phyloP scores from a whole-genome alignment of 2,888 invertebrate species.

The Rhabditoides inermis region DNA sequence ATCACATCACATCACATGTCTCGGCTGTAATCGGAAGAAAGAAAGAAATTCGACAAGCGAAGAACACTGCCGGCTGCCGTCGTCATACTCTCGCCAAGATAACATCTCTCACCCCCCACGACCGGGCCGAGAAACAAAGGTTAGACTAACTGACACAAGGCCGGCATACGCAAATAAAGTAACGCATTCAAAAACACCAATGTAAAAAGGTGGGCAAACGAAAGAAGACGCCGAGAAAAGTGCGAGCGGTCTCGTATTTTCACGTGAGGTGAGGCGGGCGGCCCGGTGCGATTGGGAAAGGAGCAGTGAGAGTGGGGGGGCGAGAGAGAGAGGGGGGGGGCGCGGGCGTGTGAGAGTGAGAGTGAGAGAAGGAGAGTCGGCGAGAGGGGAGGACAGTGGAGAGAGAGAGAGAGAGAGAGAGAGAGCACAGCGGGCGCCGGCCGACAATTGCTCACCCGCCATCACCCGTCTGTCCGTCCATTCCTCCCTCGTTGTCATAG shows the following conservation, averaged over 20 bases:
- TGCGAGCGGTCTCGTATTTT: background rate
- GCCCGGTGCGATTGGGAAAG: background rate
- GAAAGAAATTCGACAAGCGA: no score
- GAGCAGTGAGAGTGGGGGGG: background rate
- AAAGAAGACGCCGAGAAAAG: slow-evolving; percentile 2
- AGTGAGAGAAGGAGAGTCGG: slow-evolving; percentile 1
- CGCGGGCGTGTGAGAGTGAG: no score
- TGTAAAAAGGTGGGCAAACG: background rate
- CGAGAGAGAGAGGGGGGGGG: background rate
- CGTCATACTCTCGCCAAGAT: no score
- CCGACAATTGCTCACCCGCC: background rate
- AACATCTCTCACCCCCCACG: no score
- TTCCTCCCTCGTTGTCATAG: background rate
- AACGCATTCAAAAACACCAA: background rate
- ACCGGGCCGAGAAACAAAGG: no score
- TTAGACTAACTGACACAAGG: no score
- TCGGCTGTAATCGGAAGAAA: no score
- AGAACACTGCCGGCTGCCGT: no score
- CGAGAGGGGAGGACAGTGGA: background rate
- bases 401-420: background rate
- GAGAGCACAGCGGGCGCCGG: background rate
- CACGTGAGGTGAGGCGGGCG: background rate
- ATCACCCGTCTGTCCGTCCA: background rate
- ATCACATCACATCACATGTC: no score
- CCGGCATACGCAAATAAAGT: no score